These are phyloP conservation scores for Melikaiella ostensackeni DNA, from an alignment of 2,888 invertebrate genomes.

Conservation along the genomic window DNA sequence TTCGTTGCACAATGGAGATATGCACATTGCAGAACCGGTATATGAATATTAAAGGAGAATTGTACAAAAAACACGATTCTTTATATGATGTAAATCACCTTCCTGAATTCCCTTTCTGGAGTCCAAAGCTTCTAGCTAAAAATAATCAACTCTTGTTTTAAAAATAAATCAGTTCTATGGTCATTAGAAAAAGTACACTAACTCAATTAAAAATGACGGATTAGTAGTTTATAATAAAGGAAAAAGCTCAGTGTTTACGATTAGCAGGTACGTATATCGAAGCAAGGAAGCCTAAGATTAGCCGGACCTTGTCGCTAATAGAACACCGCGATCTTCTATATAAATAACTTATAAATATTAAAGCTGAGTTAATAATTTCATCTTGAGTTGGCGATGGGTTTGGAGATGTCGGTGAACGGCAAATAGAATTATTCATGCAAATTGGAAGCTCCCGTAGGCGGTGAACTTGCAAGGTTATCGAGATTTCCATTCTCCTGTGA, in stretches of 20 bases:
- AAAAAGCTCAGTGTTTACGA: not conserved
- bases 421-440: slow-evolving; percentile 26
- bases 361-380: slow-evolving; percentile 1
- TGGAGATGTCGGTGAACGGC: slow-evolving; percentile 1
- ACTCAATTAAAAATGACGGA: not conserved
- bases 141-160: not conserved
- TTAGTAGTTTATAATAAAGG: not conserved
- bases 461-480: slow-evolving; percentile 36
- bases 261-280: not conserved
- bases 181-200: not conserved
- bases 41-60: not conserved
- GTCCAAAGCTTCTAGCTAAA: not conserved
- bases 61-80: not conserved
- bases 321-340: not conserved
- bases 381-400: slow-evolving; percentile 15
- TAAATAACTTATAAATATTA: not conserved
- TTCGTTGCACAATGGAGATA: not conserved
- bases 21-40: not conserved
- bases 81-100: not conserved
- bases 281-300: not conserved
- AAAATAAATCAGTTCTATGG: not conserved
- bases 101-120: not conserved
- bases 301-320: not conserved
- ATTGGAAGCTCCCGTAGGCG: slow-evolving; percentile 39
- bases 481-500: slow-evolving; percentile 34